Evolutionary conservation across 2,888 invertebrate species (phyloP), one percentile per base, ranked within the genome.

Genomic region (Zele albiditarsus): DNA sequence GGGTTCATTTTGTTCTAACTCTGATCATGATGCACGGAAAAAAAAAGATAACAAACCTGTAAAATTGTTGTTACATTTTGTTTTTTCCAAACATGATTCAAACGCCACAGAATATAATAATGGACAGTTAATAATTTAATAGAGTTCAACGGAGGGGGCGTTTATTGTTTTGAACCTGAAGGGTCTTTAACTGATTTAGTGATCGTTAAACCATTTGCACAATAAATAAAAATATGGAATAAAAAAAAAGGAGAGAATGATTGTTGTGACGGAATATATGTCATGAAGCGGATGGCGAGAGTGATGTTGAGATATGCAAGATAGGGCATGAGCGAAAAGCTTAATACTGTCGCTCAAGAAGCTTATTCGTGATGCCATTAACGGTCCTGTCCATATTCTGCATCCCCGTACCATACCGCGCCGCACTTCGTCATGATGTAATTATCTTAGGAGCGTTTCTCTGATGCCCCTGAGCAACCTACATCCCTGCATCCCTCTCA

Each of bases 361-460:
- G 38, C 31, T 28, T 70, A 57, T 70, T 42, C 46, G 60, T 60
- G 38, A 70, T 70, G 60, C 42, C 33, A 60, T 70, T 70, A 70
- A 60, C 57, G 38, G 25, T 58, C 42, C 60, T 38, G 70, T 70
- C 60, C 27, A 33, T 70, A 58, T 14, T 20, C 38, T 27, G 16
- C 42, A 60, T 70, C 33, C n/a, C 10, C 38, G 38, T 12, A 38
- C 12, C 12, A 38, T 12, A 12, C 38, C 12, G 12, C 38, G 38
- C 38, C 12, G 38, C 8, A 38, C 42, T 33, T 25, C 25, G 60
- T 23, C 25, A 60, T 25, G 60, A 70, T 70, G 38, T 70, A 60
- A 70, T 70, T 58, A 70, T 70, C 20, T 70, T 33, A 58, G 49
- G 31, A 60, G 58, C 42, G 33, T 70, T 60, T 38, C 58, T 33